phyloP scores from a whole-genome alignment of 2,888 invertebrate genomes.

The Macrophya annulata region DNA sequence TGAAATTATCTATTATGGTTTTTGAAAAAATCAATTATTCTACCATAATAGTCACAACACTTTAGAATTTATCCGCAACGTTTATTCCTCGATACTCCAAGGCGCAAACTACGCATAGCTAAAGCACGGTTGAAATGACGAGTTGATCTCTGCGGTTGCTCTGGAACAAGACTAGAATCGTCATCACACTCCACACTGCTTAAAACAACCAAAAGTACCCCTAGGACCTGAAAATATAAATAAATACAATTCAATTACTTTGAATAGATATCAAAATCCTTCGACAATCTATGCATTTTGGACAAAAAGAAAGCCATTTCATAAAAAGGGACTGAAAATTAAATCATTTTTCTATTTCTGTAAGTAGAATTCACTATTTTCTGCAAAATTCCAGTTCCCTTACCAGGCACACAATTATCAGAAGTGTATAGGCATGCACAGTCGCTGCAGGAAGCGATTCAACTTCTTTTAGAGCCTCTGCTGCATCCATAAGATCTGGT shows the following conservation, averaged over 20 bases:
- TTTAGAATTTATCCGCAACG: slow-evolving; percentile 72
- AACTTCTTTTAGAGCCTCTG: slow-evolving; percentile 90
- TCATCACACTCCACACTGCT: slow-evolving; percentile 82
- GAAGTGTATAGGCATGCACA: slow-evolving; percentile 91
- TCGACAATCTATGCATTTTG: no score
- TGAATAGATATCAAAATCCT: not conserved
- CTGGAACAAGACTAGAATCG: slow-evolving; percentile 72
- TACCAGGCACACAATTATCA: slow-evolving; percentile 94
- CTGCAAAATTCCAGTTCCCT: slow-evolving; percentile 67
- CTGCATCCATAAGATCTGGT: slow-evolving; percentile 92
- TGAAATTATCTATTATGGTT: slow-evolving; percentile 58
- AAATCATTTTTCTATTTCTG: not conserved
- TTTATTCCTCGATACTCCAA: slow-evolving; percentile 77
- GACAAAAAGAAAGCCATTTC: no score
- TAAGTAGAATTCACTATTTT: not conserved
- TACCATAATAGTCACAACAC: slow-evolving; percentile 62
- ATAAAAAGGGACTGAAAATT: not conserved
- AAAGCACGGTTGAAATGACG: slow-evolving; percentile 94
- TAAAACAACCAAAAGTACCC: slow-evolving; percentile 91
- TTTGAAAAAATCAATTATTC: slow-evolving; percentile 58
- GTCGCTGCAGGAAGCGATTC: slow-evolving; percentile 90
- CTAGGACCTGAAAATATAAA: slow-evolving; percentile 84
- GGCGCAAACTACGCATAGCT: slow-evolving; percentile 91
- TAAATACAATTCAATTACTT: slow-evolving; percentile 39
- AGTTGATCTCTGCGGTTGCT: slow-evolving; percentile 82